Percentiles rank a stretch among this genome's conserved stretches.
Conservation (phyloP, 2,113 vertebrate species). For the Campylomormyrus tamandua region DNA sequence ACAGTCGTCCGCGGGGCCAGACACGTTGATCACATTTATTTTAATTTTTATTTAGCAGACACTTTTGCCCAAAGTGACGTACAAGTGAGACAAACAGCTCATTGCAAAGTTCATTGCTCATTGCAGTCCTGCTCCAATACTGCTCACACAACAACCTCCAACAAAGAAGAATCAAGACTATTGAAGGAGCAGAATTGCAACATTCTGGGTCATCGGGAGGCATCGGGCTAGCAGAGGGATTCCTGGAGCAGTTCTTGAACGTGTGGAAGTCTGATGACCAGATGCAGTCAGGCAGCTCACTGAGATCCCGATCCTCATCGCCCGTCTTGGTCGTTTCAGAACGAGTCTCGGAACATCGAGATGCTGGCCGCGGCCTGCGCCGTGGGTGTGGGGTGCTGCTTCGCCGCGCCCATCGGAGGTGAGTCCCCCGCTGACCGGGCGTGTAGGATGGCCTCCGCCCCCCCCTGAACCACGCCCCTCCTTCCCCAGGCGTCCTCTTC, state of each 20-base stretch:
- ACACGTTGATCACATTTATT: no score
- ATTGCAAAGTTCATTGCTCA: no score
- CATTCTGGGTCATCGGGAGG: neutral
- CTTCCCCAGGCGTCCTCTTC: slow-evolving; percentile 80
- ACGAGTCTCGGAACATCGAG: slow-evolving; percentile 85
- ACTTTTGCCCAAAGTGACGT: no score
- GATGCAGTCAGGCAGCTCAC: neutral
- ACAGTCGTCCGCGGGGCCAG: neutral
- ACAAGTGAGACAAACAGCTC: no score
- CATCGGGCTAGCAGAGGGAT: neutral
- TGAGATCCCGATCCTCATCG: neutral
- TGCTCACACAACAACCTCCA: neutral
- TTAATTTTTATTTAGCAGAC: no score
- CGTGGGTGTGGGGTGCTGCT: slow-evolving; percentile 89
- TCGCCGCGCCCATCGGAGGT: slow-evolving; percentile 91
- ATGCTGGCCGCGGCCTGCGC: slow-evolving; percentile 88
- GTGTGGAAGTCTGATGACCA: neutral
- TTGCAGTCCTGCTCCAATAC: no score
- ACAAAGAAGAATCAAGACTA: neutral
- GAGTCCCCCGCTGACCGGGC: slow-evolving; percentile 36
- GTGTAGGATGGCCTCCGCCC: no score
- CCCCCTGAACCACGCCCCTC: neutral
- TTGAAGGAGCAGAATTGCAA: neutral
- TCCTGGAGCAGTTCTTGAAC: neutral
- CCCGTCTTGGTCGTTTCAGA: slow-evolving; percentile 55